Evolutionary conservation across 2,888 invertebrate genomes (phyloP).

Genomic region (Tenthredo amoena): DNA sequence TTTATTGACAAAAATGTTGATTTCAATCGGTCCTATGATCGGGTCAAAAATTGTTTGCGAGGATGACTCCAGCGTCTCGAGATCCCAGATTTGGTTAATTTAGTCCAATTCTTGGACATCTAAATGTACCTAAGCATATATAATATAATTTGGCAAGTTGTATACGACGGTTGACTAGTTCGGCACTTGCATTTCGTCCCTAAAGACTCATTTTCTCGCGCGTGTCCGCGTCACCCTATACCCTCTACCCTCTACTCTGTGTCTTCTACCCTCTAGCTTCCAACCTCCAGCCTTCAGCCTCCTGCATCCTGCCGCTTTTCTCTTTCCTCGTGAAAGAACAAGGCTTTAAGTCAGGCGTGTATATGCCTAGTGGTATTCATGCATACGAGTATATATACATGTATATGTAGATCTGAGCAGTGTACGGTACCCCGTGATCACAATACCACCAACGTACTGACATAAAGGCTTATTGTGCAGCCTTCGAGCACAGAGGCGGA

Average conservation of each 20-base stretch:
- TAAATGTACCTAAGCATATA: background rate
- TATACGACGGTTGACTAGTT: background rate
- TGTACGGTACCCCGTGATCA: constrained; percentile 18
- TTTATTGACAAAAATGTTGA: background rate
- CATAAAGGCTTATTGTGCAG: constrained; percentile 30
- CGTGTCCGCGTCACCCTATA: constrained; percentile 27
- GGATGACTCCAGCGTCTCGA: too few species aligned
- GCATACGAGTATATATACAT: background rate
- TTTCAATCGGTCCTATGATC: too few species aligned
- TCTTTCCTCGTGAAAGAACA: constrained; percentile 19
- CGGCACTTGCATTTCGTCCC: constrained; percentile 36
- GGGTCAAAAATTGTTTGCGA: too few species aligned
- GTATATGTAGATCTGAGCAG: background rate
- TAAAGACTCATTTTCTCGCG: constrained; percentile 13
- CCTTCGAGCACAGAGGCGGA: background rate
- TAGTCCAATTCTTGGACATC: background rate
- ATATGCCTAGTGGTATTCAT: background rate
- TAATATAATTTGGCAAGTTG: background rate
- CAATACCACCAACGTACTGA: constrained; percentile 3
- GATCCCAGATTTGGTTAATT: too few species aligned
- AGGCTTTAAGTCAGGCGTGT: constrained; percentile 33
- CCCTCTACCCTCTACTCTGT: too few species aligned
- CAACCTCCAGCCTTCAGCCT: background rate
- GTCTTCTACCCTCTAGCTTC: background rate
- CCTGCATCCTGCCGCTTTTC: constrained; percentile 1